A percentile compares a stretch with the other conserved stretches of the same genome.
These are phyloP conservation scores for Calvadosia cruxmelitensis DNA, from an alignment of 30 jellyfish, hydroid and myxozoan genomes.

Conservation along the genomic window DNA sequence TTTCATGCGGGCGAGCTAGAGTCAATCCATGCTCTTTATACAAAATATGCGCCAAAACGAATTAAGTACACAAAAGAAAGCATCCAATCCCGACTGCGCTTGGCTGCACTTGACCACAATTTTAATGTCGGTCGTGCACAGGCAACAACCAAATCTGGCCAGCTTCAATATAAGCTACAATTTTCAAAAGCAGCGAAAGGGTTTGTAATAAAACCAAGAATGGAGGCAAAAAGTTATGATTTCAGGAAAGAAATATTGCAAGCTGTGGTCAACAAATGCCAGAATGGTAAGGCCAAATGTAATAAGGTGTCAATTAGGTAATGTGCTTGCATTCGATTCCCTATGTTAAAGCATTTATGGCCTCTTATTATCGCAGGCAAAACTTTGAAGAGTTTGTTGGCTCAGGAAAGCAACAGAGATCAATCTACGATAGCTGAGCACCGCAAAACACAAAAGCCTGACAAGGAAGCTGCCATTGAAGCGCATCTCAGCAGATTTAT, in stretches of 20 bases:
- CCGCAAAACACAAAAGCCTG: no score
- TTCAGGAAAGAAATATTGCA: slow-evolving; percentile 4
- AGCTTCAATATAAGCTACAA: slow-evolving; percentile 4
- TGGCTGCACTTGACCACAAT: slow-evolving; percentile 30
- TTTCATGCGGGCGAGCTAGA: slow-evolving; percentile 23
- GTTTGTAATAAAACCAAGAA: slow-evolving; percentile 4
- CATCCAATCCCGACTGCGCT: slow-evolving; percentile 27
- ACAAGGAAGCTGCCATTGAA: no score
- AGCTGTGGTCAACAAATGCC: no score
- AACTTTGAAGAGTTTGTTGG: no score
- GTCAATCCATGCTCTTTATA: slow-evolving; percentile 22
- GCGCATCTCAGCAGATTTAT: no score
- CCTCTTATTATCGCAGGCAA: no score
- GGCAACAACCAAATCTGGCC: slow-evolving; percentile 17
- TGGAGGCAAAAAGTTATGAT: slow-evolving; percentile 1
- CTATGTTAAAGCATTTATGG: no score
- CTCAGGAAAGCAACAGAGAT: no score
- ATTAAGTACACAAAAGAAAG: slow-evolving; percentile 16
- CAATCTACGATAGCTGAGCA: no score
- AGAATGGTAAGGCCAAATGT: no score
- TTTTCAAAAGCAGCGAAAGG: slow-evolving; percentile 20
- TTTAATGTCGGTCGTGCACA: slow-evolving; percentile 7
- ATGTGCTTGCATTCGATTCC: no score
- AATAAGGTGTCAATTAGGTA: no score
- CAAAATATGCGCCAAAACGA: slow-evolving; percentile 19